Conservation (phyloP, 2,888 invertebrate genomes). For the Melanostoma scalare region DNA sequence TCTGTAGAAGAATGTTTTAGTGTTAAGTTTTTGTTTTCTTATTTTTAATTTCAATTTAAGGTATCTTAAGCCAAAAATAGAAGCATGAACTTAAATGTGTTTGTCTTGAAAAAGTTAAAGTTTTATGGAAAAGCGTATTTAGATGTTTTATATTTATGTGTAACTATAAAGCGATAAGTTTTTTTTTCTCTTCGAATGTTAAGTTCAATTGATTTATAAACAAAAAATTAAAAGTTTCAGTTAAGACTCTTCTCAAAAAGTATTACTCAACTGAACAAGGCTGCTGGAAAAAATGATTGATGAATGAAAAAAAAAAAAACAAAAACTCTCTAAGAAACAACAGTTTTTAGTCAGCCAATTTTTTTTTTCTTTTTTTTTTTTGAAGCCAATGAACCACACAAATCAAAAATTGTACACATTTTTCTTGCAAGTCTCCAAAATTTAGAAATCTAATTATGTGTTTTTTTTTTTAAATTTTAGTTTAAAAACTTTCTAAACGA, state of each 20-base stretch:
- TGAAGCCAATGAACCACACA: conserved; percentile 64
- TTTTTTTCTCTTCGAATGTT: conserved; percentile 36
- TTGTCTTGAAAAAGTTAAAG: conserved; percentile 14
- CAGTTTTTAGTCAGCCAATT: conserved; percentile 57
- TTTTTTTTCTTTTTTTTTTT: conserved; percentile 15
- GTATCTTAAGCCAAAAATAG: conserved; percentile 22
- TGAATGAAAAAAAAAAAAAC: conserved; percentile 35
- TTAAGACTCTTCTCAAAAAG: conserved; percentile 46
- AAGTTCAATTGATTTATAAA: conserved; percentile 31
- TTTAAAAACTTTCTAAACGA: conserved; percentile 53
- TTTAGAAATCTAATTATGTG: conserved; percentile 32
- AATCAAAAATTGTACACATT: conserved; percentile 49
- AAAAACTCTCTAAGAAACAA: conserved; percentile 51
- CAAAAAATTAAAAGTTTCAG: conserved; percentile 44
- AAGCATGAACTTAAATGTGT: conserved; percentile 35
- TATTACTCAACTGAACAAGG: conserved; percentile 52
- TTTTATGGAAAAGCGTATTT: conserved; percentile 24
- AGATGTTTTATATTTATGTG: conserved; percentile 26
- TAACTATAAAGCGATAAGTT: conserved; percentile 53
- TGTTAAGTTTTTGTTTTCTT: conserved; percentile 36
- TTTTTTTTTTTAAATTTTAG: conserved; percentile 13
- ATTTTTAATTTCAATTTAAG: conserved; percentile 16
- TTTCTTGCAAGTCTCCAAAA: conserved; percentile 53
- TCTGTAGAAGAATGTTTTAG: conserved; percentile 74
- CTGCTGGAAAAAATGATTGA: conserved; percentile 5